Base-by-base conservation (phyloP, 37 sponge, comb jelly and placozoan genomes). In the Spongia lamella region DNA sequence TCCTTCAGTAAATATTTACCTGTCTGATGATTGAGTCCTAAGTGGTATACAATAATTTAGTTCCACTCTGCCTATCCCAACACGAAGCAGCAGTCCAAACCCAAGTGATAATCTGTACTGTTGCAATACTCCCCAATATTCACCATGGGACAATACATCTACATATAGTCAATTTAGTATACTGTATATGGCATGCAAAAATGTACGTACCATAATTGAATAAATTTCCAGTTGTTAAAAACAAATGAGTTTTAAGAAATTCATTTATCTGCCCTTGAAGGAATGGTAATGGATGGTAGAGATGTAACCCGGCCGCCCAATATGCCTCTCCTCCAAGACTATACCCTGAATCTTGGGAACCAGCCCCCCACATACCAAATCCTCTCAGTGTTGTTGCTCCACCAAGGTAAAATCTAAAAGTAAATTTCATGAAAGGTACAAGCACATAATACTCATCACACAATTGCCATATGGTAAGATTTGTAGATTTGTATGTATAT, bases 301-400 rank as follows among this genome's bases (percentile, higher is more conserved):
- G 82, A 58, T 94, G 94, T 13, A 80, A 39, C 2, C 90, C 94
- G 34, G 38, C 61, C 1, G 88, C 90, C 90, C 90, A 89, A 56
- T 88, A 90, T 19, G 81, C 80, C 33, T 89, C 81, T 1, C 90
- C 94, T 31, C 94, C 94, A 9, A 83, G 61, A 32, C 83, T 79
- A 67, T 64, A 82, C 21, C 79, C 90, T 80, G 38, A 56, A 11
- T 76, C 69, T 25, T 82, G 59, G 25, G 94, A 90, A 19, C 88
- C 90, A 17, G 79, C 69, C n/a, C 94, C 94, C 88, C 94, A 87
- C 84, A 94, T 75, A 21, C 81, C 75, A 67, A 90, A 94, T 17
- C 94, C 94, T 52, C 94, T 76, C 53, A 94, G 67, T 1, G 94
- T 78, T 22, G 88, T 80, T 2, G 88, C 56, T 2, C 94, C 94